These are phyloP conservation scores for Tenualosa thibaudeaui DNA, from an alignment of 2,797 vertebrate genomes.

Conservation along the genomic window DNA sequence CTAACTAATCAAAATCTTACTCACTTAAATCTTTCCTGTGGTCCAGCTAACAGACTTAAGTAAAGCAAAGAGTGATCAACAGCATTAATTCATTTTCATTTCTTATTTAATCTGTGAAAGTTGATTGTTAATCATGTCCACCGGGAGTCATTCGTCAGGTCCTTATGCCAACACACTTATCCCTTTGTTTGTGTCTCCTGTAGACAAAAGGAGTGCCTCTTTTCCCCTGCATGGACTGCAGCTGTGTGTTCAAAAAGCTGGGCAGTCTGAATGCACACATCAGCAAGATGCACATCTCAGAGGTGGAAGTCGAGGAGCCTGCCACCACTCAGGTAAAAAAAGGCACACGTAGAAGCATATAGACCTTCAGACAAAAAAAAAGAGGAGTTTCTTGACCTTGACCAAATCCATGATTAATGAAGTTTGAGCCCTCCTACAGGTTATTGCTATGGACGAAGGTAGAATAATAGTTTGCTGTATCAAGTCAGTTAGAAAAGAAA, in stretches of 20 bases:
- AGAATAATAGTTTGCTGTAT: background rate
- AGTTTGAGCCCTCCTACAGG: background rate
- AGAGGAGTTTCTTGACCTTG: background rate
- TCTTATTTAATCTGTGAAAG: background rate
- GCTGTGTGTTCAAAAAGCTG: constrained; percentile 95
- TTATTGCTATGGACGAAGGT: background rate
- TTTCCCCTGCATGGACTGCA: constrained; percentile 91
- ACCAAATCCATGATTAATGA: background rate
- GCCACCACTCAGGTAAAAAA: constrained; percentile 66
- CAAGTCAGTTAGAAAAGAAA: background rate
- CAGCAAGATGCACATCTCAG: constrained; percentile 96
- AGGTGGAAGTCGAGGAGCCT: constrained; percentile 78
- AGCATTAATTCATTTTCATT: background rate
- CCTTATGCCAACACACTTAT: background rate
- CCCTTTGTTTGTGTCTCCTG: background rate
- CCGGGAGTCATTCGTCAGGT: background rate
- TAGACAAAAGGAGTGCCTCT: constrained; percentile 65
- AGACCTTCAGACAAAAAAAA: background rate
- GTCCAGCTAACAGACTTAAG: background rate
- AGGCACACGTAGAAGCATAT: background rate
- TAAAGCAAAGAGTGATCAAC: background rate
- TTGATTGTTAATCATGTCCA: background rate
- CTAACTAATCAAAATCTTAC: too few species aligned
- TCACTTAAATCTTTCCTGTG: too few species aligned
- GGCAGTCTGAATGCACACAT: constrained; percentile 98